Percentiles rank a stretch among this genome's conserved stretches.
Evolutionary conservation across 2,888 invertebrate species (phyloP).

Genomic region (Lucinisca nassula): DNA sequence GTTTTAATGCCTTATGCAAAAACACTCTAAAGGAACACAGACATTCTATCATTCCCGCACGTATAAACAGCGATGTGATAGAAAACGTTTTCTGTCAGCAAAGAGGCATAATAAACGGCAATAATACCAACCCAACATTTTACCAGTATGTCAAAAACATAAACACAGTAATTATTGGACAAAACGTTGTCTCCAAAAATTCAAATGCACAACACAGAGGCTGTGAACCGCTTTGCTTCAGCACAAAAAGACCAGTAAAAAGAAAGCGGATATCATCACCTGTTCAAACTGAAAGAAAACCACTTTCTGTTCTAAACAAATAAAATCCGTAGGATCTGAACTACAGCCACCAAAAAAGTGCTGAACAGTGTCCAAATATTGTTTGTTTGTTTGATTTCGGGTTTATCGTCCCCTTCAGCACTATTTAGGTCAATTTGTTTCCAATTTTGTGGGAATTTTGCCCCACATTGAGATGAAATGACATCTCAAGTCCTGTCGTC

Average conservation of each 20-base stretch:
- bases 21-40: background rate
- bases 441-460: background rate
- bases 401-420: no score
- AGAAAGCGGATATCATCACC: background rate
- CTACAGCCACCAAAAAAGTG: background rate
- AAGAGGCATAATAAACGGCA: conserved; percentile 15
- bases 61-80: conserved; percentile 18
- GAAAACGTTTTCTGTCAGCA: conserved; percentile 24
- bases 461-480: no score
- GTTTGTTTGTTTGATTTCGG: no score
- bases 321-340: background rate
- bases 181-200: conserved; percentile 5
- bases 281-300: no score
- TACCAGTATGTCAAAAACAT: conserved; percentile 23
- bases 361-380: background rate
- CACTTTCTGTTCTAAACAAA: no score
- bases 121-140: conserved; percentile 23
- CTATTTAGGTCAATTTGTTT: no score
- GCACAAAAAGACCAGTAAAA: background rate
- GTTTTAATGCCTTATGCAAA: background rate
- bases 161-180: conserved; percentile 17
- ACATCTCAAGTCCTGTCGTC: no score
- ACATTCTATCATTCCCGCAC: background rate
- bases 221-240: background rate
- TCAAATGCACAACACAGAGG: background rate